These are phyloP conservation scores for Macropus fuliginosus DNA, from an alignment of 2,797 vertebrate species.

Conservation along the genomic window DNA sequence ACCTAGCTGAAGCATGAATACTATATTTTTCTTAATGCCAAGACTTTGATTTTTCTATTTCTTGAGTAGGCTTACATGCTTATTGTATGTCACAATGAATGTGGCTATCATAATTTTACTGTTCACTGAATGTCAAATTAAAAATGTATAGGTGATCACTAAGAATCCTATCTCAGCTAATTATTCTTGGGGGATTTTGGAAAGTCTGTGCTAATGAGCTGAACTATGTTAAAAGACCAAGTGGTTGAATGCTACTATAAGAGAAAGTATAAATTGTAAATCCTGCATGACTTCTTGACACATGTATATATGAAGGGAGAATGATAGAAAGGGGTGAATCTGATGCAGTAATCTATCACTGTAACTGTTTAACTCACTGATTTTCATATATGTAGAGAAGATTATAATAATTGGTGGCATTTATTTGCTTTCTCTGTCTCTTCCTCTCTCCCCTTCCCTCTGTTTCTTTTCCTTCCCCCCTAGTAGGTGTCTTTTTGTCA, in stretches of 20 bases:
- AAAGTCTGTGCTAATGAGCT: constrained; percentile 81
- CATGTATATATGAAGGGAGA: background rate
- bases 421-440: background rate
- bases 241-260: constrained; percentile 70
- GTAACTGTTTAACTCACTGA: constrained; percentile 4
- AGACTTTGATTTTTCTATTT: constrained; percentile 58
- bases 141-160: constrained; percentile 71
- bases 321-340: constrained; percentile 32
- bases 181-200: constrained; percentile 79
- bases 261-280: constrained; percentile 70
- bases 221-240: constrained; percentile 73
- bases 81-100: constrained; percentile 62
- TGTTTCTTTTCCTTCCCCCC: background rate
- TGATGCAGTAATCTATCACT: background rate
- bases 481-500: background rate
- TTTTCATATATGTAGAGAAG: constrained; percentile 24
- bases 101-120: constrained; percentile 70
- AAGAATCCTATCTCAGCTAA: constrained; percentile 74
- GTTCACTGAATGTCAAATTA: constrained; percentile 81
- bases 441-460: background rate
- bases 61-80: constrained; percentile 58
- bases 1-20: constrained; percentile 65
- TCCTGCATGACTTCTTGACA: background rate
- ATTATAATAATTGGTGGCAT: background rate
- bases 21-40: constrained; percentile 52